Base-by-base conservation (phyloP, 2,888 invertebrate species). In the Halocaridina rubra region DNA sequence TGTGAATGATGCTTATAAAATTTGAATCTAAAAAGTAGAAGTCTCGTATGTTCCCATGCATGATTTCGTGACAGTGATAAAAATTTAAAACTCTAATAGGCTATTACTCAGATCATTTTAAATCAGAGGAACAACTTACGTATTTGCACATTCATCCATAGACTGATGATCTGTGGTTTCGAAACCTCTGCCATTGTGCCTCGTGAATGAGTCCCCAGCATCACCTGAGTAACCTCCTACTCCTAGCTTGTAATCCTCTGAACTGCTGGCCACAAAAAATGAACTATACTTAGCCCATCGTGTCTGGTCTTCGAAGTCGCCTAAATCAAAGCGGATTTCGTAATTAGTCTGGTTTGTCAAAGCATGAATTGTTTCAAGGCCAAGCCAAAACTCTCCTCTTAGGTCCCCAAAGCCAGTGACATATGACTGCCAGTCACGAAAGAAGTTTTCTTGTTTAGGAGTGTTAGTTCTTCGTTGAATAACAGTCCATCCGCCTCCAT, bases 331-430 rank as follows among this genome's bases (percentile, higher is more conserved):
- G 13, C 72, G 16, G 5, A 24, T 24, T 24, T 72, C 39, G 72
- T 10, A 19, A 30, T 27, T 2, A 13, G 72, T 19, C 19, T 72
- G 72, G 39, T 22, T 19, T 3, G 67, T 79, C 24, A 61, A 77
- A 33, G 79, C 71, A 30, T 85, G 76, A 7, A 88, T 84, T 53
- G 85, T 77, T 8, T 88, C 86, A 16, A 88, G 84, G 13, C 53
- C 53, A 53, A 53, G 53, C 53, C 3, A 53, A n/a, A 1, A 53
- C 53, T 53, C 53, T 2, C 53, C 90, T 1, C 94, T 91, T 19
- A 76, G 53, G n/a, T 88, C 86, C 10, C 89, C 89, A 61, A 88
- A 89, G 4, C 89, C 89, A 7, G 85, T 75, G n/a, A 77, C 79
- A 64, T 89, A 89, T 32, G 84, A 82, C 4, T 79, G 32, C 89